phyloP scores from a whole-genome alignment of 1,140 invertebrate genomes.

The Drosophila nigromelanica region DNA sequence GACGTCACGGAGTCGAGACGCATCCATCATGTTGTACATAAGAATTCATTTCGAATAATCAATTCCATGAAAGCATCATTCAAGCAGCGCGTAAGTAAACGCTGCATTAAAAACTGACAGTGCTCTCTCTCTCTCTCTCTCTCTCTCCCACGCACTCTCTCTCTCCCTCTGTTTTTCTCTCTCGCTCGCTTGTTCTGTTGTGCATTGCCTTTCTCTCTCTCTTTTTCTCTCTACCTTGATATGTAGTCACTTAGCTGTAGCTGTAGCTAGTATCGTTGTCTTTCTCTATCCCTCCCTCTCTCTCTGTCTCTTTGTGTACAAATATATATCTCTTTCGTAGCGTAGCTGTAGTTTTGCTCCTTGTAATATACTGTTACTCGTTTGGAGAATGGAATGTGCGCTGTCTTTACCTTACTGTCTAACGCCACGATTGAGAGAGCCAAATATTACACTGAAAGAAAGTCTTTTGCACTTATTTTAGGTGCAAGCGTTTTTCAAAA shows the following conservation, averaged over 20 bases:
- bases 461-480: too few relatives aligned
- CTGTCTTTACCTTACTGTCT: too few relatives aligned
- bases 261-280: conserved; percentile 22
- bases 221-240: conserved; percentile 8
- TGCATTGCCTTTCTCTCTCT: conserved; percentile 1
- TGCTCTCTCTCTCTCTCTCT: conserved; percentile 26
- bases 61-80: conserved; percentile 46
- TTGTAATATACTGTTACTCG: conserved; percentile 5
- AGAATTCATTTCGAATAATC: conserved; percentile 27
- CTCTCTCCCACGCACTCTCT: conserved; percentile 10
- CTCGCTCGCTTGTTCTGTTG: not conserved
- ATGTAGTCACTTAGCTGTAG: conserved; percentile 46
- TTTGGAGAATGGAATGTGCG: conserved; percentile 1
- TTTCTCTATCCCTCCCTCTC: conserved; percentile 7
- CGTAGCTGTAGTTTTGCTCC: not conserved
- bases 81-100: conserved; percentile 66
- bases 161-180: conserved; percentile 12
- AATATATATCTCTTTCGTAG: not conserved
- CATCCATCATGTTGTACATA: conserved; percentile 54
- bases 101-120: conserved; percentile 11
- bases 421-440: too few relatives aligned
- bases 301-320: not conserved
- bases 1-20: conserved; percentile 29
- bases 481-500: too few relatives aligned
- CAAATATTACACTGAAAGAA: too few relatives aligned